phyloP scores from a whole-genome alignment of 2,797 vertebrate genomes.

The Coilia nasus region DNA sequence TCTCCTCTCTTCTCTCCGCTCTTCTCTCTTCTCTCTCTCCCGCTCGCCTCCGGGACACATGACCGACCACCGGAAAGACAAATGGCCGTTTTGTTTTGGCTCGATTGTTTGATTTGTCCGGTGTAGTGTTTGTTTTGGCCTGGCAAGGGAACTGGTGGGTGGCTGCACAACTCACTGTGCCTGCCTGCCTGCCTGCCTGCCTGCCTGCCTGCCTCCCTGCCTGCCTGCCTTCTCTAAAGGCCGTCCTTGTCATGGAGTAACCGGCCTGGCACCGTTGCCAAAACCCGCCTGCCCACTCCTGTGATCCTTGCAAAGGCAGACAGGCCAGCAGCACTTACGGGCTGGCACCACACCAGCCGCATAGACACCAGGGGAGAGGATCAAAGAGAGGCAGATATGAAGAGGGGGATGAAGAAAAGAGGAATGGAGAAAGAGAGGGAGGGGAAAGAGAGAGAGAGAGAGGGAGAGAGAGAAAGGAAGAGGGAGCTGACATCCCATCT shows the following conservation, averaged over 20 bases:
- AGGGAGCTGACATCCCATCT: constrained; percentile 42
- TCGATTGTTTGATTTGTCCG: constrained; percentile 19
- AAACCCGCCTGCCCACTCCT: constrained; percentile 44
- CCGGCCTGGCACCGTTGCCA: constrained; percentile 41
- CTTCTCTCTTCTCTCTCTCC: no score
- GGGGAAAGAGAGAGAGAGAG: background rate
- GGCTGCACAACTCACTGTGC: background rate
- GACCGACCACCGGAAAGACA: background rate
- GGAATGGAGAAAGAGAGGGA: background rate
- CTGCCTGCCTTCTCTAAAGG: constrained; percentile 41
- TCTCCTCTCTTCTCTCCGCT: no score
- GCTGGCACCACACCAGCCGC: background rate
- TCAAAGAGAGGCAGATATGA: background rate
- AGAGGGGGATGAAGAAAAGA: constrained; percentile 14
- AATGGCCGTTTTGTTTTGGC: constrained; percentile 12
- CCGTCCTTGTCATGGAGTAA: constrained; percentile 45
- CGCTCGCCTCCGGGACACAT: background rate
- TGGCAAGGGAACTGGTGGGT: constrained; percentile 40
- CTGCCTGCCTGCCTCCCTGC: constrained; percentile 45
- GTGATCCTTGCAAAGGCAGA: constrained; percentile 35
- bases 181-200: background rate
- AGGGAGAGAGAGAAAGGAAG: background rate
- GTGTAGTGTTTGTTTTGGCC: constrained; percentile 59
- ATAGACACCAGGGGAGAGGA: background rate
- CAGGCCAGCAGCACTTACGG: background rate